Base-by-base conservation (phyloP, 2,113 vertebrate species). In the Artemisiospiza belli region DNA sequence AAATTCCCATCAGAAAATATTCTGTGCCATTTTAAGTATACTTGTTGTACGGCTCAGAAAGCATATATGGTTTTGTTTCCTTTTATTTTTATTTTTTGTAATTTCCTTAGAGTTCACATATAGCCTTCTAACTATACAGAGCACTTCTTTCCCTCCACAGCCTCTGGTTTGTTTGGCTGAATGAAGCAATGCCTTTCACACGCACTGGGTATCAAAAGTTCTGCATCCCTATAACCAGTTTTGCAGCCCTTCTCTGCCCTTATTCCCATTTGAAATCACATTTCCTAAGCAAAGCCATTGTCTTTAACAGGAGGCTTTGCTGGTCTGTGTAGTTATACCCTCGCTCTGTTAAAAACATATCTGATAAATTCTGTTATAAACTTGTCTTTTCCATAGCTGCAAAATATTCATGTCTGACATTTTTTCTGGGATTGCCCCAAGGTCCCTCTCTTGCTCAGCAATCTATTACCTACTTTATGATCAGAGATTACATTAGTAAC, bases 31-130 rank as follows among this genome's bases (percentile, higher is more conserved):
- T 70, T 61, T 59, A 51, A 33, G 43, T 30, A 0, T 10, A 23
- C 55, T 83, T 86, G 1, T 83, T 67, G 20, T 55, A 35, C 4
- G 57, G 14, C 2, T 6, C 20, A 54, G 24, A 39, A 2, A 52
- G 58, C 31, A 20, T 10, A 39, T 41, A 33, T 12, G 22, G 6
- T 5, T 62, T 55, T 41, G 6, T 10, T 66, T 51, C 5, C 0
- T 25, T 73, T 64, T 46, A 0, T 31, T 25, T 15, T 18, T 4
- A 41, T 6, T 28, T 19, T 31, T 2, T 9, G 8, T 15, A 47
- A 25, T n/a, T 59, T 47, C 4, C 15, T 44, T 63, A 37, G 11
- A 37, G 8, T 81, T 81, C 46, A 24, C 28, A n/a, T 15, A 4
- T 19, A 23, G 3, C 72, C 13, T 74, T 54, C 33, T 67, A 64